phyloP scores from a whole-genome alignment of 2,113 vertebrate species.

The Nothocercus julius region DNA sequence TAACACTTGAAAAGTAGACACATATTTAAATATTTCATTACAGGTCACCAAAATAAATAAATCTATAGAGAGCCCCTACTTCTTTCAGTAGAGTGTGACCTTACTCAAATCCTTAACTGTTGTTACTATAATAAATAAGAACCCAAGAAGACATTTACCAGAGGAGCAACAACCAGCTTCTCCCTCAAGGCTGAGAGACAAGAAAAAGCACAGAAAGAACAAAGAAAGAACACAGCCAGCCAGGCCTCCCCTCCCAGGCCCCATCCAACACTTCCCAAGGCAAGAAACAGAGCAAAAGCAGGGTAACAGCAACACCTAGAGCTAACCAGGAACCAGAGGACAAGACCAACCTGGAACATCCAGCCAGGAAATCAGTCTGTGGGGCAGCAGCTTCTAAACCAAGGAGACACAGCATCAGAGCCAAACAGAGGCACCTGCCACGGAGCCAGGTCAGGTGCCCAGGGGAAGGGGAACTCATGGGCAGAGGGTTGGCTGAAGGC shows the following conservation, averaged over 20 bases:
- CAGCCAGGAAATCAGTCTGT: rapidly evolving
- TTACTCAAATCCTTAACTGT: not conserved
- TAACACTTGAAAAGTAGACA: not conserved
- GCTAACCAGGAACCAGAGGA: rapidly evolving
- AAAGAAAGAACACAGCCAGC: not conserved
- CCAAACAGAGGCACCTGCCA: rapidly evolving
- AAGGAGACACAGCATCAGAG: rapidly evolving
- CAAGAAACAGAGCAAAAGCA: rapidly evolving
- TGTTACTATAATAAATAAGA: rapidly evolving
- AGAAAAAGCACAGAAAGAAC: not conserved
- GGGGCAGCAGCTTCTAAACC: rapidly evolving
- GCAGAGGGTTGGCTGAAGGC: rapidly evolving
- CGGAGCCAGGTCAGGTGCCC: not conserved
- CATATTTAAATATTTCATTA: rapidly evolving
- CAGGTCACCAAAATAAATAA: not conserved
- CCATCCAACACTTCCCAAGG: rapidly evolving
- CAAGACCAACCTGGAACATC: rapidly evolving
- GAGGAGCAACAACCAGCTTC: not conserved
- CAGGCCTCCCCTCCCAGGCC: not conserved
- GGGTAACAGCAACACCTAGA: rapidly evolving
- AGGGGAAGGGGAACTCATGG: not conserved
- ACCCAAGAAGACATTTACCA: no score
- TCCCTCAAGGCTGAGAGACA: rapidly evolving
- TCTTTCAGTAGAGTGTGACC: not conserved
- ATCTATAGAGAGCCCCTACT: not conserved